Conservation (phyloP, 2,113 vertebrate species). For the Tapirus terrestris region DNA sequence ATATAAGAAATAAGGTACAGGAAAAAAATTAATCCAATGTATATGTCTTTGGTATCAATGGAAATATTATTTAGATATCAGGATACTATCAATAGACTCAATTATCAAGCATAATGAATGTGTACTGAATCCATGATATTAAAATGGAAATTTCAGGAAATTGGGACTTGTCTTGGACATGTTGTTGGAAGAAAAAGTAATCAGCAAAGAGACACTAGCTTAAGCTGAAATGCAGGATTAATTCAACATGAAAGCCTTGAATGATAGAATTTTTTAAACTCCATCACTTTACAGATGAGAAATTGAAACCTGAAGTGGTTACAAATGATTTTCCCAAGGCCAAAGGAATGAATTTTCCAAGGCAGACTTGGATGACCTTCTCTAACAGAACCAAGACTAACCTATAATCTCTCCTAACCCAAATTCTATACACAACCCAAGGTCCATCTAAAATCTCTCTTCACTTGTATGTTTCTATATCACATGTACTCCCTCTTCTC, state of each 20-base stretch:
- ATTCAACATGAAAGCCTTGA: not conserved
- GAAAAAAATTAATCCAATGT: not conserved
- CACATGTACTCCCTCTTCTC: not conserved
- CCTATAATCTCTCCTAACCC: not conserved
- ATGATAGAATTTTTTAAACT: not conserved
- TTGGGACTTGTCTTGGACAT: not conserved
- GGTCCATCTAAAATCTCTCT: not conserved
- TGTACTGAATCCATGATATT: not conserved
- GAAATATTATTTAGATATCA: not conserved
- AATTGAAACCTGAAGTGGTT: not conserved
- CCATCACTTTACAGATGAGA: not conserved
- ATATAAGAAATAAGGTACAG: not conserved
- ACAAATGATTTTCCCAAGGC: not conserved
- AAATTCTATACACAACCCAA: not conserved
- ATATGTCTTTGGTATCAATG: not conserved
- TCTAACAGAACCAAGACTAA: not conserved
- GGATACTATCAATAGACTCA: not conserved
- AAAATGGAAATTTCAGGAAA: conserved; percentile 21
- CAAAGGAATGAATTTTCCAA: not conserved
- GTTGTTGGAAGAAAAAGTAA: not conserved
- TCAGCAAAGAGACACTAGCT: not conserved
- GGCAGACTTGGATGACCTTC: not conserved
- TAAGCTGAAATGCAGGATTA: not conserved
- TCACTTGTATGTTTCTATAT: not conserved
- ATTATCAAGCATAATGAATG: not conserved